Percentiles rank a stretch among this genome's conserved stretches.
Evolutionary conservation across 1,140 invertebrate species (phyloP).

Genomic region (Vanessa tameamea): DNA sequence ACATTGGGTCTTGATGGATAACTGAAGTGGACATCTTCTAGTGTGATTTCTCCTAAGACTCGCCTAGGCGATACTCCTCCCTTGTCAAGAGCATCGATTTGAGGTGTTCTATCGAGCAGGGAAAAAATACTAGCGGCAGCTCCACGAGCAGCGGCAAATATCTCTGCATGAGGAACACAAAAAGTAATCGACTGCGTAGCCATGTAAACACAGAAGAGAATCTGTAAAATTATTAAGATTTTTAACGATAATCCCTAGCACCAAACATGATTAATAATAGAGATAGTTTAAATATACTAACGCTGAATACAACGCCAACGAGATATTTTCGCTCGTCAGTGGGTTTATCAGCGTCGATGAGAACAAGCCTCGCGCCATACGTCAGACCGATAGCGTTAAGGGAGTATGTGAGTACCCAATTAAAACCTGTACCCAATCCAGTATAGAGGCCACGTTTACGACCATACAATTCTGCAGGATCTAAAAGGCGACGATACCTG

Average conservation of each 20-base stretch:
- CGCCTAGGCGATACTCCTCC: slow-evolving; percentile 84
- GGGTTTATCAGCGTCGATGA: slow-evolving; percentile 79
- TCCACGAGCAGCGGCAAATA: slow-evolving; percentile 76
- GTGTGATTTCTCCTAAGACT: slow-evolving; percentile 86
- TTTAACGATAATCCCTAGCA: neutral
- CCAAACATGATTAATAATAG: neutral
- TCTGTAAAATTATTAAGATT: slow-evolving; percentile 66
- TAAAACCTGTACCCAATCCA: slow-evolving; percentile 85
- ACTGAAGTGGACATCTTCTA: slow-evolving; percentile 87
- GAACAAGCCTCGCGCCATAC: slow-evolving; percentile 89
- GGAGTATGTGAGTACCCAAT: slow-evolving; percentile 88
- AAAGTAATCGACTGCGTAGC: slow-evolving; percentile 92
- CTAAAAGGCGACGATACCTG: slow-evolving; percentile 83
- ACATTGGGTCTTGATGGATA: slow-evolving; percentile 91
- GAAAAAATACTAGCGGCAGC: slow-evolving; percentile 62
- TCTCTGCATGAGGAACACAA: slow-evolving; percentile 87
- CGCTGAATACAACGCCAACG: slow-evolving; percentile 85
- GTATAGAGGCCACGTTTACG: slow-evolving; percentile 85
- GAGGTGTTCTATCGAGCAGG: slow-evolving; percentile 59
- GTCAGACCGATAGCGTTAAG: slow-evolving; percentile 91
- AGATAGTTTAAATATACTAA: slow-evolving; percentile 65
- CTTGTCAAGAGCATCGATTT: slow-evolving; percentile 72
- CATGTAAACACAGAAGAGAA: slow-evolving; percentile 89
- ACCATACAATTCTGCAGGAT: slow-evolving; percentile 84
- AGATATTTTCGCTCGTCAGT: slow-evolving; percentile 81